phyloP scores from a whole-genome alignment of 2,113 vertebrate species.

The Cyprinodon tularosa region DNA sequence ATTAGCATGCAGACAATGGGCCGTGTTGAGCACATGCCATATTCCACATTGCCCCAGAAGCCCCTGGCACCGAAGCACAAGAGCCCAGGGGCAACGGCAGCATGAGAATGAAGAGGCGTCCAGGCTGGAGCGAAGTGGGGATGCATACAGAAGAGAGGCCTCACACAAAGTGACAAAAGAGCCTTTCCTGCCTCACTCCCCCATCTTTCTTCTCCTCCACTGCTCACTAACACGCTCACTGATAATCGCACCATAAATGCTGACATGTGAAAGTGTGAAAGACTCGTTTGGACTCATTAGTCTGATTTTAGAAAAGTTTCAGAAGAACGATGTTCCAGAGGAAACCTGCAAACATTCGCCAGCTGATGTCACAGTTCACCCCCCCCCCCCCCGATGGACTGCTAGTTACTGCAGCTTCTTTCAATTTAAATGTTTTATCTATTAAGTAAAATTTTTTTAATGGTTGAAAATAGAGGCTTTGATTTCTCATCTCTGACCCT shows the following conservation, averaged over 20 bases:
- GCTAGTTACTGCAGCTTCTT: too few relatives aligned
- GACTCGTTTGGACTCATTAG: constrained; percentile 13
- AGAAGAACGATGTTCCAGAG: neutral
- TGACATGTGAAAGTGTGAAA: constrained; percentile 20
- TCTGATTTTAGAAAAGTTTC: neutral
- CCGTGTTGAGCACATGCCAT: constrained; percentile 68
- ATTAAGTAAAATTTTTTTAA: too few relatives aligned
- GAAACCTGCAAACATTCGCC: neutral
- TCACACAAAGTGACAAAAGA: constrained; percentile 79
- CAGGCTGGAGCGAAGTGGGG: constrained; percentile 68
- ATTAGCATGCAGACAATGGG: constrained; percentile 81
- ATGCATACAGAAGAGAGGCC: constrained; percentile 82
- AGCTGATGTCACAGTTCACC: neutral
- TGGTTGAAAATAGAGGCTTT: too few relatives aligned
- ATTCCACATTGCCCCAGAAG: constrained; percentile 73
- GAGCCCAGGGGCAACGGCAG: constrained; percentile 78
- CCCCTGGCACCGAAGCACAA: constrained; percentile 73
- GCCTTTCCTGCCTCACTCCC: constrained; percentile 68
- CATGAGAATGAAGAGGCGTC: constrained; percentile 76
- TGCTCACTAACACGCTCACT: constrained; percentile 53
- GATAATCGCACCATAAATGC: constrained; percentile 33
- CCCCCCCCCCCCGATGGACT: too few relatives aligned
- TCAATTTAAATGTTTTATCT: too few relatives aligned
- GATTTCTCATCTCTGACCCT: too few relatives aligned
- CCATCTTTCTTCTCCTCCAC: constrained; percentile 68